phyloP scores from a whole-genome alignment of 2,888 invertebrate genomes.

The Stenichneumon culpator region DNA sequence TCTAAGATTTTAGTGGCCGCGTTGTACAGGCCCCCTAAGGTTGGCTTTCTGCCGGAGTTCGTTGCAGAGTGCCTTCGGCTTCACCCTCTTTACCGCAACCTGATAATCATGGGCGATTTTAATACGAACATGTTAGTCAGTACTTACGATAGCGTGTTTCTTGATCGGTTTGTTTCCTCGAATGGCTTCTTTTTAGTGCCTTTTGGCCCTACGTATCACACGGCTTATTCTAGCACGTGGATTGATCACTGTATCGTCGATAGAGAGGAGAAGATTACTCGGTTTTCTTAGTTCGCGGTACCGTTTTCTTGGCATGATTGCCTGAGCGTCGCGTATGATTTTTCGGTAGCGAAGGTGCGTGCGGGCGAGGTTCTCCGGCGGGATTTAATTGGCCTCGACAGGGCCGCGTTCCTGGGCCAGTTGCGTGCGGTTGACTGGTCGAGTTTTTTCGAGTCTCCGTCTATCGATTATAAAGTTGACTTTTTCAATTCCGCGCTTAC shows the following conservation, averaged over 20 bases:
- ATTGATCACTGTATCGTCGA: constrained; percentile 12
- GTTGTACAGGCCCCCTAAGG: not conserved
- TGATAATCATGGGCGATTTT: constrained; percentile 12
- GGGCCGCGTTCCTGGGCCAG: not conserved
- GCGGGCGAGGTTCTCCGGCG: too few species aligned
- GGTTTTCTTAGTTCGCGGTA: not conserved
- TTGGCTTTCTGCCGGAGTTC: not conserved
- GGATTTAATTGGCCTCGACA: too few species aligned
- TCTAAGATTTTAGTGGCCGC: not conserved
- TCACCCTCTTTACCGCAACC: not conserved
- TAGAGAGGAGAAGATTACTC: not conserved
- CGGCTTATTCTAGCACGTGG: not conserved
- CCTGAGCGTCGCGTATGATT: not conserved
- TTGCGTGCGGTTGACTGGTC: not conserved
- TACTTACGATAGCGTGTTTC: not conserved
- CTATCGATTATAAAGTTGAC: not conserved
- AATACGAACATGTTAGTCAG: not conserved
- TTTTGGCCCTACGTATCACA: not conserved
- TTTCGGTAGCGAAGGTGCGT: not conserved
- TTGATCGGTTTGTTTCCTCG: not conserved
- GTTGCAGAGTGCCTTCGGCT: not conserved
- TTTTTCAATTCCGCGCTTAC: not conserved
- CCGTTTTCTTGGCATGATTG: not conserved
- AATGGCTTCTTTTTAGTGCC: not conserved
- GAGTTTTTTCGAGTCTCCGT: not conserved